Evolutionary conservation across 2,888 invertebrate genomes (phyloP), one percentile per base, ranked within the genome.

Genomic region (Leptogaster cylindrica): DNA sequence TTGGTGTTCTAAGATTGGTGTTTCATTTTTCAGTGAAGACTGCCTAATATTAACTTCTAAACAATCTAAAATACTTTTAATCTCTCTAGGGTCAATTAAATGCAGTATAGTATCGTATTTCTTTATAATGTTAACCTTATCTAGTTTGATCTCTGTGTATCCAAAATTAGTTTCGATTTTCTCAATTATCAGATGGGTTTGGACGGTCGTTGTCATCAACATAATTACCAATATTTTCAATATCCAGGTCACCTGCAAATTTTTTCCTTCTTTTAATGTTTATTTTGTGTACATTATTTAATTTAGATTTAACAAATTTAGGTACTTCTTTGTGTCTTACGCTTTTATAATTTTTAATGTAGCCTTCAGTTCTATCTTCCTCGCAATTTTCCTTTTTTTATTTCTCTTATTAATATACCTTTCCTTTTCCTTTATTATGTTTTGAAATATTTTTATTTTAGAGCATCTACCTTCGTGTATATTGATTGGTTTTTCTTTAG

Each of bases 201-300:
- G 10, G 36, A 16, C 39, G 6, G 31, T 23, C 27, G 3, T 27
- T 18, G n/a, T 28, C 10, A 28, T 27, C 27, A 70, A 23, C 20
- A 58, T 65, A 16, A 70, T 18, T 28, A 44, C 6, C 8, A 51
- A 31, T 16, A 27, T 44, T 16, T 16, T 39, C 50, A 27, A 31
- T 65, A 33, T 64, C 23, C 25, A 48, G 16, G 14, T 70, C 8
- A 18, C 68, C 64, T 69, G 63, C 66, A 69, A 70, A 68, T 67
- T 68, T 50, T 12, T 63, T n/a, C n/a, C n/a, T n/a, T 68, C 67
- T 50, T 70, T 70, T 71, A 41, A 69, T 69, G 10, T 69, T 71
- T 12, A 27, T 23, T 28, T 58, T 44, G 16, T n/a, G n/a, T n/a
- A n/a, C n/a, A n/a, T n/a, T n/a, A n/a, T n/a, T n/a, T n/a, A n/a